phyloP scores from a whole-genome alignment of 1,140 invertebrate genomes.

The Drosophila azteca region DNA sequence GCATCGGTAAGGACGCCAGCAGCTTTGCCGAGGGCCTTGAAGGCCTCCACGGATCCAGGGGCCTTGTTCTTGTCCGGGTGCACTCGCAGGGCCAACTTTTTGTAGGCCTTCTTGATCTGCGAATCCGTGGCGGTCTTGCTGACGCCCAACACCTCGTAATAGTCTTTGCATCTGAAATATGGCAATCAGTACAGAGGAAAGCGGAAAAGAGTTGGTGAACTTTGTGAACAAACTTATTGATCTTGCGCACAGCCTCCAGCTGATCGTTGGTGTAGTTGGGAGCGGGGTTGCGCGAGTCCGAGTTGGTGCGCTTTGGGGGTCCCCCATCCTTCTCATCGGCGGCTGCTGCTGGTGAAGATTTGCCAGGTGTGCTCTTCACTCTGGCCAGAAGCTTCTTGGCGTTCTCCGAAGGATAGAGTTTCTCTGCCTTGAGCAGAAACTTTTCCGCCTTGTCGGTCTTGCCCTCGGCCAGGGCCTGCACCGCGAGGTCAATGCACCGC shows the following conservation, averaged over 20 bases:
- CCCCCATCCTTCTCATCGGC: slow-evolving; percentile 88
- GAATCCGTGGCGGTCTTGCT: slow-evolving; percentile 95
- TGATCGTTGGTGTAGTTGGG: slow-evolving; percentile 85
- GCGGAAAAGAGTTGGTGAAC: background rate
- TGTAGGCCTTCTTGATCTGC: slow-evolving; percentile 97
- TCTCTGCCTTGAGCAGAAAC: slow-evolving; percentile 93
- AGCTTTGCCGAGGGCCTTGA: slow-evolving; percentile 97
- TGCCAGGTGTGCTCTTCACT: slow-evolving; percentile 73
- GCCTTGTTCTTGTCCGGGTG: slow-evolving; percentile 99
- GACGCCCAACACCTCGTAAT: slow-evolving; percentile 97
- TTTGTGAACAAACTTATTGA: slow-evolving; percentile 84
- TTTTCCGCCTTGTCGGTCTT: slow-evolving; percentile 94
- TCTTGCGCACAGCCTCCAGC: slow-evolving; percentile 85
- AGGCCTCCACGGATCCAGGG: slow-evolving; percentile 98
- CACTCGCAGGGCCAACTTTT: slow-evolving; percentile 96
- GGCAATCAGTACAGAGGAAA: background rate
- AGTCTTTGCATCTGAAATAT: slow-evolving; percentile 95
- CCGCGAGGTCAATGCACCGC: slow-evolving; percentile 89
- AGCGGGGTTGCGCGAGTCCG: slow-evolving; percentile 43
- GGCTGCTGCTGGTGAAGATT: too few species aligned
- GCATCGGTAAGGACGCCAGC: slow-evolving; percentile 96
- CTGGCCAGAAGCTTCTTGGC: slow-evolving; percentile 87
- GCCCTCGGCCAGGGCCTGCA: slow-evolving; percentile 84
- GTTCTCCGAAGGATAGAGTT: slow-evolving; percentile 92
- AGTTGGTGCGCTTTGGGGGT: slow-evolving; percentile 81